phyloP scores from a whole-genome alignment of 2,797 vertebrate genomes.

The Spinibarbus caldwelli region DNA sequence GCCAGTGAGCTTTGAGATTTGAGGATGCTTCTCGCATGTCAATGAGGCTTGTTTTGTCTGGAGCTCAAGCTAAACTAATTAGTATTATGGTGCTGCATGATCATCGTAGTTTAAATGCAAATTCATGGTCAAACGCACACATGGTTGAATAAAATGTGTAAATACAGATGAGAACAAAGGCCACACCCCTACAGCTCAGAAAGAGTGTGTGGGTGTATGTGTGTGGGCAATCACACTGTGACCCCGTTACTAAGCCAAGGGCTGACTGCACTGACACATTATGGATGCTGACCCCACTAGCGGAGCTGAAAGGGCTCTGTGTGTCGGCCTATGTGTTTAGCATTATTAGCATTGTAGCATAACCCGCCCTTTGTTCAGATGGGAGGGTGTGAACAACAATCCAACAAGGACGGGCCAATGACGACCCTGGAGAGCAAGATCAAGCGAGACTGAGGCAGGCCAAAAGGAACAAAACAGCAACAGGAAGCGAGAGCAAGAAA shows the following conservation, averaged over 20 bases:
- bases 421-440: conserved; percentile 35
- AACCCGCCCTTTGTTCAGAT: conserved; percentile 55
- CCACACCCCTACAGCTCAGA: conserved; percentile 65
- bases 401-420: conserved; percentile 31
- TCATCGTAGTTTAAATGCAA: not conserved
- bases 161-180: conserved; percentile 27
- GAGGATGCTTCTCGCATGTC: conserved; percentile 73
- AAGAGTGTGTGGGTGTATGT: conserved; percentile 22
- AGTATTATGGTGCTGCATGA: conserved; percentile 53
- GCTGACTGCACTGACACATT: conserved; percentile 52
- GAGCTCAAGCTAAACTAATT: conserved; percentile 67
- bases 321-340: conserved; percentile 49
- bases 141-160: conserved; percentile 40
- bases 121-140: conserved; percentile 41
- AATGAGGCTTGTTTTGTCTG: conserved; percentile 65
- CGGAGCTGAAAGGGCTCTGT: conserved; percentile 56
- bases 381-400: conserved; percentile 53
- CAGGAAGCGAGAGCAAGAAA: conserved; percentile 31
- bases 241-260: conserved; percentile 51
- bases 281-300: conserved; percentile 62
- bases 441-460: conserved; percentile 5
- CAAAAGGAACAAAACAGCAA: conserved; percentile 26
- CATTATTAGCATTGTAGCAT: conserved; percentile 61
- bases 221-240: conserved; percentile 37
- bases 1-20: conserved; percentile 72